Percentiles rank a stretch among this genome's conserved stretches.
Conservation (phyloP, 2,888 invertebrate species). For the Theristus sp. region DNA sequence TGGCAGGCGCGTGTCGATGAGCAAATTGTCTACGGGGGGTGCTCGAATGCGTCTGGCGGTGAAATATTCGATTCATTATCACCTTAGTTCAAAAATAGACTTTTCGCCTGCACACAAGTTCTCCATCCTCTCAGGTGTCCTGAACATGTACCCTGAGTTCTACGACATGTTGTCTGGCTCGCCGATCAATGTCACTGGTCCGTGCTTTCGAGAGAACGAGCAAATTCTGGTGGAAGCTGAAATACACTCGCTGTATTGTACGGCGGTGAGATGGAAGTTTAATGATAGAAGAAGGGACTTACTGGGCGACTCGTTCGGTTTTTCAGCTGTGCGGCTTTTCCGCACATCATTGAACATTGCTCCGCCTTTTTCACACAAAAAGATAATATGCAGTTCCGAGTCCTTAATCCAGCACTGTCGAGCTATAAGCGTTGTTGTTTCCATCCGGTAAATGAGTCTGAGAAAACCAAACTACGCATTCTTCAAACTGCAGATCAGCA, state of each 20-base stretch:
- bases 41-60: slow-evolving; percentile 35
- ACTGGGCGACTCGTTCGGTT: no score
- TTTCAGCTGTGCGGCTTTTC: not conserved
- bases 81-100: no score
- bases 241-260: not conserved
- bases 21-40: slow-evolving; percentile 70
- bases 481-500: slow-evolving; percentile 8
- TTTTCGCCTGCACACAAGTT: not conserved
- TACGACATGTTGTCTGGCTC: slow-evolving; percentile 82
- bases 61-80: no score
- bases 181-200: slow-evolving; percentile 82
- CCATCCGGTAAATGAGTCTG: no score
- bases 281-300: not conserved
- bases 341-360: not conserved
- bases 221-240: slow-evolving; percentile 45
- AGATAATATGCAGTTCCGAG: not conserved
- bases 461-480: no score
- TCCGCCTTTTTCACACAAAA: not conserved
- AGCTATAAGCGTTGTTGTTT: not conserved
- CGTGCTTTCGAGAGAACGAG: slow-evolving; percentile 59
- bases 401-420: not conserved
- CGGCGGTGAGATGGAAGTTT: not conserved
- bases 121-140: not conserved
- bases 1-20: slow-evolving; percentile 85
- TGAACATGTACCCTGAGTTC: not conserved